Evolutionary conservation across 2,113 vertebrate genomes (phyloP), one percentile per base, ranked within the genome.

Genomic region (Sclerurus mexicanus): DNA sequence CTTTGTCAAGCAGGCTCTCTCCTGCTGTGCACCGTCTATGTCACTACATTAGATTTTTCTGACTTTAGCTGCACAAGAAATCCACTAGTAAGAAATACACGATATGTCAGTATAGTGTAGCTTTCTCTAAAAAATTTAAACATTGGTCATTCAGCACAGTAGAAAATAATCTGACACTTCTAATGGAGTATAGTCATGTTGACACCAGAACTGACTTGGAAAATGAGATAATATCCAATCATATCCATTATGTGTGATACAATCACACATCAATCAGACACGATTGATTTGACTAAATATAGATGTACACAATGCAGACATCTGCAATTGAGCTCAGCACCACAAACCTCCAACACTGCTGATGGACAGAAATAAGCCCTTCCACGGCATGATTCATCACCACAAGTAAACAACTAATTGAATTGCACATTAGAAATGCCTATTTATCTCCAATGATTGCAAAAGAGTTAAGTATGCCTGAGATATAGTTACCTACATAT

Each of bases 241-340:
- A 97, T 46, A 90, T 27, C 94, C 52, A 83, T 96, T 97, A 86
- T 97, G 71, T 83, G 50, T 86, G 63, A 88, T 75, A 97, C 95
- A 97, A 96, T 96, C 74, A 71, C 75, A 94, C 24, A 50, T 28
- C 95, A 97, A 96, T 96, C 74, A 71, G 78, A 94, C 24, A 50
- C 31, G 14, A 96, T 83, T 96, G 78, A 93, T 86, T 76, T 91
- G 42, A 77, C 95, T 93, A 97, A 95, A 95, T 90, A 95, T 89
- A 95, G 93, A 89, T 21, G 11, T 22, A 81, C 33, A 95, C 91
- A 95, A 93, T 95, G 66, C 73, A 95, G 73, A 93, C 95, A 97
- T 95, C 96, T 97, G 94, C 86, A 95, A 78, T 56, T 60, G 39
- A 63, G 75, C 60, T 63, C n/a, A 9, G 84, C 84, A 89, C 63